Percentiles rank a stretch among this genome's conserved stretches.
phyloP scores from a whole-genome alignment of 2,888 invertebrate species.

The Leucoma salicis region DNA sequence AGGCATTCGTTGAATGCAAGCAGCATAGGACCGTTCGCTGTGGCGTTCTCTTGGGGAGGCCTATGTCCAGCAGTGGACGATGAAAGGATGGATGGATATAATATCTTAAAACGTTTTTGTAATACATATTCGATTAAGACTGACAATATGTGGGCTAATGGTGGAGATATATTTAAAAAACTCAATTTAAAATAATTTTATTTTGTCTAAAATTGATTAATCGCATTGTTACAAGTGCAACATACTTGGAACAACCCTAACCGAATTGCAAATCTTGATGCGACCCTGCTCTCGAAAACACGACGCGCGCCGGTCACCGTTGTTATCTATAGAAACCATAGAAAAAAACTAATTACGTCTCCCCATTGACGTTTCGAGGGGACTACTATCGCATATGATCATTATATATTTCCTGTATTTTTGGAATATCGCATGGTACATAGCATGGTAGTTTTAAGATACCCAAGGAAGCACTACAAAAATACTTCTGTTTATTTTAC shows the following conservation, averaged over 20 bases:
- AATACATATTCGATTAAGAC: too few relatives aligned
- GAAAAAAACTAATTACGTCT: constrained; percentile 69
- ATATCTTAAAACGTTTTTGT: too few relatives aligned
- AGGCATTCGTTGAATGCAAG: too few relatives aligned
- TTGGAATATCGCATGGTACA: not conserved
- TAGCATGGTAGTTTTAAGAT: too few relatives aligned
- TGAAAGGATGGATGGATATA: too few relatives aligned
- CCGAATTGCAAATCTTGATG: constrained; percentile 40
- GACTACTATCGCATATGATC: constrained; percentile 31
- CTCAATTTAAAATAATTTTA: not conserved
- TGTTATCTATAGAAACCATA: constrained; percentile 71
- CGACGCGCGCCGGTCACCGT: constrained; percentile 46
- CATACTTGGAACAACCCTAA: constrained; percentile 48
- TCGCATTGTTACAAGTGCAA: too few relatives aligned
- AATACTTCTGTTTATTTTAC: too few relatives aligned
- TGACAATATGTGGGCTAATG: not conserved
- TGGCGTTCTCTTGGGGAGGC: too few relatives aligned
- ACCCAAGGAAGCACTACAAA: too few relatives aligned
- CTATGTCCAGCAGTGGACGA: too few relatives aligned
- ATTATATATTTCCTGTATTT: constrained; percentile 20
- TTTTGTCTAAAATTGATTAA: too few relatives aligned
- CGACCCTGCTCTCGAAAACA: constrained; percentile 39
- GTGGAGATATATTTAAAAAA: not conserved
- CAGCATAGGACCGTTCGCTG: too few relatives aligned
- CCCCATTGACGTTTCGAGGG: constrained; percentile 60